These are phyloP conservation scores for Eulemur rubriventer DNA, from an alignment of 2,797 vertebrate genomes.

Conservation along the genomic window DNA sequence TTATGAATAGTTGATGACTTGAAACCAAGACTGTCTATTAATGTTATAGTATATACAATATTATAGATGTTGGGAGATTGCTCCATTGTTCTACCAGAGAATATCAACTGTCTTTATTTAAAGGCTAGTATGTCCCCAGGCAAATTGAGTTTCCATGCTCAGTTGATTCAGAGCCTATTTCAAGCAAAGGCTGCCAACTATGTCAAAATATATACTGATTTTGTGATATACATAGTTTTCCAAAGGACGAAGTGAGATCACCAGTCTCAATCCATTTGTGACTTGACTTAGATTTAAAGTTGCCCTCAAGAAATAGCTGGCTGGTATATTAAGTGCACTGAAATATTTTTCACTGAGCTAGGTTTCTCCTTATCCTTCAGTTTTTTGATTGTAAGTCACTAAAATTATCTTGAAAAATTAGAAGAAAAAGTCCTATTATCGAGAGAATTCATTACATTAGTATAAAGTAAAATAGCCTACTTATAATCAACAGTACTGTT, in stretches of 20 bases:
- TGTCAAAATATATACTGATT: slow-evolving; percentile 76
- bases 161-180: slow-evolving; percentile 66
- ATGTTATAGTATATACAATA: not conserved
- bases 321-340: slow-evolving; percentile 37
- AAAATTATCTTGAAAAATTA: slow-evolving; percentile 73
- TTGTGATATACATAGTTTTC: slow-evolving; percentile 67
- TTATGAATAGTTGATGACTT: slow-evolving; percentile 45
- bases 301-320: slow-evolving; percentile 58
- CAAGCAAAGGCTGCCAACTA: slow-evolving; percentile 63
- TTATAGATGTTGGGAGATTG: slow-evolving; percentile 62
- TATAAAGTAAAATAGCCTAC: slow-evolving; percentile 61
- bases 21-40: slow-evolving; percentile 51
- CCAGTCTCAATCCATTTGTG: slow-evolving; percentile 73
- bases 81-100: slow-evolving; percentile 57
- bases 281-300: slow-evolving; percentile 76
- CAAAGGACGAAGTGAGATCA: slow-evolving; percentile 70
- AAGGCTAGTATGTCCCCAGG: slow-evolving; percentile 69
- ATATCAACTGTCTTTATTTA: slow-evolving; percentile 71
- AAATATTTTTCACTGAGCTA: slow-evolving; percentile 56
- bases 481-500: slow-evolving; percentile 64
- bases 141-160: slow-evolving; percentile 73
- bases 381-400: slow-evolving; percentile 46
- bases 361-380: slow-evolving; percentile 52
- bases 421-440: slow-evolving; percentile 63
- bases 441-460: slow-evolving; percentile 75